phyloP scores from a whole-genome alignment of 1,140 invertebrate genomes.

The Steinernema feltiae region DNA sequence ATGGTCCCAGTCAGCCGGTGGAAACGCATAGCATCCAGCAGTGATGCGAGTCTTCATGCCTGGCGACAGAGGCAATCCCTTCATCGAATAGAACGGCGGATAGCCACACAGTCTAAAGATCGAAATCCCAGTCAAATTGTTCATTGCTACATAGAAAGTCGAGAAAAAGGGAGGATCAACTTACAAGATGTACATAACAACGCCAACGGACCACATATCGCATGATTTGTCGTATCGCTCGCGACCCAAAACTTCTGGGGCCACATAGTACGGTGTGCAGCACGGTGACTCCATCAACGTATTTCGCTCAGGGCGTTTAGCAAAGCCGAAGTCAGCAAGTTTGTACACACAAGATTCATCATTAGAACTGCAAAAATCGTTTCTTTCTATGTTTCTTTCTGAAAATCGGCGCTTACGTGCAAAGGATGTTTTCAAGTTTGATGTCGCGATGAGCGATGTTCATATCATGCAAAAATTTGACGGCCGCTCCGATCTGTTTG shows the following conservation, averaged over 20 bases:
- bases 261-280: slow-evolving; percentile 97
- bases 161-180: slow-evolving; percentile 58
- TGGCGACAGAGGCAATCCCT: slow-evolving; percentile 87
- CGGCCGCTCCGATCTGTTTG: slow-evolving; percentile 89
- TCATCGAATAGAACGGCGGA: slow-evolving; percentile 93
- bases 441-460: slow-evolving; percentile 95
- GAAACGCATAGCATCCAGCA: slow-evolving; percentile 89
- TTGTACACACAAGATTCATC: slow-evolving; percentile 71
- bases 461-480: slow-evolving; percentile 83
- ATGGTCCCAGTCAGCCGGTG: slow-evolving; percentile 84
- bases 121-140: neutral
- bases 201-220: slow-evolving; percentile 95
- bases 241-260: slow-evolving; percentile 88
- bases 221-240: slow-evolving; percentile 97
- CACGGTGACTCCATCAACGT: slow-evolving; percentile 88
- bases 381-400: neutral
- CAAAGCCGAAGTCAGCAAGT: slow-evolving; percentile 98
- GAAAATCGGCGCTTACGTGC: slow-evolving; percentile 64
- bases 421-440: slow-evolving; percentile 80
- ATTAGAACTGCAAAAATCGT: slow-evolving; percentile 61
- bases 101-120: slow-evolving; percentile 80
- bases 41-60: slow-evolving; percentile 95
- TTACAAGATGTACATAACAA: slow-evolving; percentile 95
- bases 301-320: slow-evolving; percentile 76
- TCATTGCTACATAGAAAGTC: slow-evolving; percentile 25